Evolutionary conservation across 2,888 invertebrate genomes (phyloP).

Genomic region (Idaea aversata): DNA sequence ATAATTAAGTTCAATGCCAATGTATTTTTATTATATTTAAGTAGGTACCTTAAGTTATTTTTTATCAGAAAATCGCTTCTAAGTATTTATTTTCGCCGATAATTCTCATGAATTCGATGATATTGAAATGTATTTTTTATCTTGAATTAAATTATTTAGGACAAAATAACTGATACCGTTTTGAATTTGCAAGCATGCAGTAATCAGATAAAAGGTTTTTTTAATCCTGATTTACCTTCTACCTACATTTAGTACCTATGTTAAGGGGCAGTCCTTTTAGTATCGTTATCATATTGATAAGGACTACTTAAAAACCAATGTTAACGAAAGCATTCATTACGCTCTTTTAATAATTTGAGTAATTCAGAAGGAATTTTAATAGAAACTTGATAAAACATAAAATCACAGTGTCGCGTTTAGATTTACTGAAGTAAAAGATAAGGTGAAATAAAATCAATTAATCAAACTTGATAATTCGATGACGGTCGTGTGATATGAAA

Average conservation of each 20-base stretch:
- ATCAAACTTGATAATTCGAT: slow-evolving; percentile 42
- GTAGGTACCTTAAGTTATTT: neutral
- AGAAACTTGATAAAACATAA: slow-evolving; percentile 17
- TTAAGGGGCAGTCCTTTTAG: neutral
- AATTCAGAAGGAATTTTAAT: slow-evolving; percentile 15
- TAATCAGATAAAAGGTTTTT: neutral
- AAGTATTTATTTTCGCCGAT: neutral
- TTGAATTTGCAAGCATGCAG: slow-evolving; percentile 2
- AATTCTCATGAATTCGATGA: neutral
- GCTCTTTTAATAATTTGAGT: neutral
- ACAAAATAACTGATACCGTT: slow-evolving; percentile 11
- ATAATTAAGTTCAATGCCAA: neutral
- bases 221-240: neutral
- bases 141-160: slow-evolving; percentile 18
- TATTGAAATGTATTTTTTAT: slow-evolving; percentile 7
- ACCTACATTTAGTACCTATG: neutral
- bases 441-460: slow-evolving; percentile 30
- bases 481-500: slow-evolving; percentile 40
- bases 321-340: neutral
- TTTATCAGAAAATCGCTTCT: neutral
- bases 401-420: slow-evolving; percentile 39
- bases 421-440: slow-evolving; percentile 43
- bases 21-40: neutral
- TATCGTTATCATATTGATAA: neutral
- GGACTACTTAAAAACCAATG: neutral